phyloP scores from a whole-genome alignment of 2,113 vertebrate genomes.

The Campylomormyrus tamandua region DNA sequence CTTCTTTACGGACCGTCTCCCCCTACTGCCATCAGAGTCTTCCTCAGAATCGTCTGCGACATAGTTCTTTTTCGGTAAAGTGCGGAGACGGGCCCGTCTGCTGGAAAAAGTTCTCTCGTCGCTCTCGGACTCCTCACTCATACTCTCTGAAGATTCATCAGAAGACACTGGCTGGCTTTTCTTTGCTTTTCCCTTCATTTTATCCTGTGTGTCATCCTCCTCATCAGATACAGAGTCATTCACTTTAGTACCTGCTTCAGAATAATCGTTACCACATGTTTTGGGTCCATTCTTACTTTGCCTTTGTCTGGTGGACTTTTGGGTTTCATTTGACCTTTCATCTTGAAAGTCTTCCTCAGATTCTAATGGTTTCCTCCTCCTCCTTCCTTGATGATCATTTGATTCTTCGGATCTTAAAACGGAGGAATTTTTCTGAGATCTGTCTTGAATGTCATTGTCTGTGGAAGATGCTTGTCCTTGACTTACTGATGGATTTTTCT shows the following conservation, averaged over 20 bases:
- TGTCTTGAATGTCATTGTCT: slow-evolving; percentile 14
- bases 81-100: slow-evolving; percentile 41
- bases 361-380: slow-evolving; percentile 33
- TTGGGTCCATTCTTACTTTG: slow-evolving; percentile 43
- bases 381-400: slow-evolving; percentile 37
- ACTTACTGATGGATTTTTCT: slow-evolving; percentile 46
- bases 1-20: slow-evolving; percentile 21
- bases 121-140: slow-evolving; percentile 26
- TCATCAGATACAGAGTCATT: slow-evolving; percentile 32
- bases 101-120: slow-evolving; percentile 26
- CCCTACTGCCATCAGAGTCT: slow-evolving; percentile 37
- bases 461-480: slow-evolving; percentile 53
- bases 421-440: slow-evolving; percentile 30
- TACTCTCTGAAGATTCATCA: slow-evolving; percentile 38
- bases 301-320: slow-evolving; percentile 27
- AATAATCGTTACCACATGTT: slow-evolving; percentile 3
- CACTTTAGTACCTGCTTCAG: background rate
- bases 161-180: slow-evolving; percentile 52
- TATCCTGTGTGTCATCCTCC: slow-evolving; percentile 39
- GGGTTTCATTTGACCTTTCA: slow-evolving; percentile 21
- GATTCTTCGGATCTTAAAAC: slow-evolving; percentile 38
- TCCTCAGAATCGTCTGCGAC: slow-evolving; percentile 59
- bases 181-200: slow-evolving; percentile 27
- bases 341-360: slow-evolving; percentile 21
- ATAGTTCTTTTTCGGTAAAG: slow-evolving; percentile 59